A percentile compares a stretch with the other conserved stretches of the same genome.
These are phyloP conservation scores for Diplodus puntazzo DNA, from an alignment of 2,797 vertebrate species.

Conservation along the genomic window DNA sequence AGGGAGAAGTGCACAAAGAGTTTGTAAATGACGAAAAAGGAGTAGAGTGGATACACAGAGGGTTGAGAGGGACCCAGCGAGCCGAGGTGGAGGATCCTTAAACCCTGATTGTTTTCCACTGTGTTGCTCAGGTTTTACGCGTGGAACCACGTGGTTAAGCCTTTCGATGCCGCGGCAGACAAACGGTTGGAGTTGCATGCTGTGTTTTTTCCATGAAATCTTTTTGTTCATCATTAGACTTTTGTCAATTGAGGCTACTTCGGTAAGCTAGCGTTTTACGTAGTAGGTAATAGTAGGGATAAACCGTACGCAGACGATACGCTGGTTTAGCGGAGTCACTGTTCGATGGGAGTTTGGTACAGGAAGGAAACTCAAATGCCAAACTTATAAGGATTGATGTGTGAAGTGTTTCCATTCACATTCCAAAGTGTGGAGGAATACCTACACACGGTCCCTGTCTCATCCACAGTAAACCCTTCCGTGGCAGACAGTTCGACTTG, in stretches of 20 bases:
- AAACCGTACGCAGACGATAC: background rate
- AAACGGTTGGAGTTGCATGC: background rate
- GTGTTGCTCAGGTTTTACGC: background rate
- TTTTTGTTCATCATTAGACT: background rate
- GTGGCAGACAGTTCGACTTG: no score
- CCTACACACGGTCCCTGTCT: background rate
- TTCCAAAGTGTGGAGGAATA: background rate
- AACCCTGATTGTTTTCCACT: conserved; percentile 4
- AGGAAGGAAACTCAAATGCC: background rate
- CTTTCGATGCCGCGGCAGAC: background rate
- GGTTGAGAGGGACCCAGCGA: background rate
- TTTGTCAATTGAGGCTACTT: background rate
- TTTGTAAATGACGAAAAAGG: conserved; percentile 37
- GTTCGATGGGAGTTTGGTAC: background rate
- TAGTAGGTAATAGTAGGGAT: background rate
- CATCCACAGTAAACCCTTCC: background rate
- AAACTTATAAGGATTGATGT: background rate
- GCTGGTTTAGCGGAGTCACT: no score
- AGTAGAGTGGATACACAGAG: background rate
- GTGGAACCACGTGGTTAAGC: background rate
- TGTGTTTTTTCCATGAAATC: background rate
- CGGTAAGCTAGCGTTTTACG: background rate
- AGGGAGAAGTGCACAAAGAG: conserved; percentile 24
- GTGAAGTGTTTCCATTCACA: background rate
- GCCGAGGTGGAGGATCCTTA: background rate